Evolutionary conservation across 2,888 invertebrate species (phyloP), one percentile per base, ranked within the genome.

Genomic region (Aleiodes testaceus): DNA sequence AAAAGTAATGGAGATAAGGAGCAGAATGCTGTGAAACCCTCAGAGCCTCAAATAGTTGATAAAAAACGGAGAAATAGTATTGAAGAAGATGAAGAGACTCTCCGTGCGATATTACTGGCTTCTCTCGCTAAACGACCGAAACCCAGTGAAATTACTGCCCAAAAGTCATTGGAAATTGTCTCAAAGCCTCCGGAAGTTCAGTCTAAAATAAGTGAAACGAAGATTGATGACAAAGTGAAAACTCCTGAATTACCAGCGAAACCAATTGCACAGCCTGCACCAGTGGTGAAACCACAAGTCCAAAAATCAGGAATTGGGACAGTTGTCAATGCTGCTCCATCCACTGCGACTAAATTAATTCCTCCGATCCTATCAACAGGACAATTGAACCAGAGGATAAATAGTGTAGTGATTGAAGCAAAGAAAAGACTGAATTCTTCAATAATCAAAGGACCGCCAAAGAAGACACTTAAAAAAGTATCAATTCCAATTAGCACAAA

Each of bases 41-140:
- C 12, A 7, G 44, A 42, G 42, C 52, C 26, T 3, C 45, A 12
- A 20, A 50, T 20, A 1, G 65, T 75, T 47, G 47, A 22, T 47
- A 74, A 70, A 67, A 70, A 76, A 18, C 78, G 82, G 61, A 80
- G 84, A 69, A 74, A 77, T 42, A 87, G 86, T 49, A 26, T 84
- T 3, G 87, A 87, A 0, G 87, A 87, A n/a, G 87, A 87, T 59
- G 87, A 86, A 53, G 82, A 86, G 55, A 79, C 77, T n/a, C 77
- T 87, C 3, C 75, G 87, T 50, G 83, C 82, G 18, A 78, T 82
- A 72, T 67, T 87, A 20, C 65, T 87, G 9, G 87, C 86, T 16
- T 86, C 86, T 11, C 71, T 87, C 26, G 80, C 81, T 1, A 86
- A 83, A 72, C 76, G 83, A 42, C 18, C 67, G 12, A 76, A 74